Evolutionary conservation across 2,888 invertebrate genomes (phyloP).

Genomic region (Drosophila anomelani): DNA sequence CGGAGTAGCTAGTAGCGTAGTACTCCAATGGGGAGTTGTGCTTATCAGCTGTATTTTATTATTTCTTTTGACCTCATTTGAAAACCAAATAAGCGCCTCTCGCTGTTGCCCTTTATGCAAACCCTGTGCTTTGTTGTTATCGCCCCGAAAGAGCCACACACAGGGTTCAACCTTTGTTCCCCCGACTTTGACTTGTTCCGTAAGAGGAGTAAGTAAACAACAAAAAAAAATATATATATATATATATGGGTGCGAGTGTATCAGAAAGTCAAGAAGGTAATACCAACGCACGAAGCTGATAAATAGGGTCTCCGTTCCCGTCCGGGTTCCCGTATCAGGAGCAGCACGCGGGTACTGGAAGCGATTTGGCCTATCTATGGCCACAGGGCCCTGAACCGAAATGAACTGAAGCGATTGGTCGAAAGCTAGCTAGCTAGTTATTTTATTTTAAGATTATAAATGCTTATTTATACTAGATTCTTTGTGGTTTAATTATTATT

Average conservation of each 20-base stretch:
- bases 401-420: slow-evolving; percentile 28
- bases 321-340: slow-evolving; percentile 24
- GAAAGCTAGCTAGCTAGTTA: slow-evolving; percentile 11
- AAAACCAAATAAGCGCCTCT: slow-evolving; percentile 70
- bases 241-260: slow-evolving; percentile 10
- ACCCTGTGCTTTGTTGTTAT: slow-evolving; percentile 62
- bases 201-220: slow-evolving; percentile 33
- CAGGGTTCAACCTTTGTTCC: slow-evolving; percentile 55
- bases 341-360: slow-evolving; percentile 8
- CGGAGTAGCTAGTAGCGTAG: not conserved
- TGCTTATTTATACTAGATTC: not conserved
- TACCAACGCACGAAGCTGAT: slow-evolving; percentile 31
- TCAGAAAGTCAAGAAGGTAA: slow-evolving; percentile 44
- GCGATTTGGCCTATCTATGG: slow-evolving; percentile 37
- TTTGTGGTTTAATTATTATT: not conserved
- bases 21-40: slow-evolving; percentile 20
- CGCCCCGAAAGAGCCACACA: slow-evolving; percentile 32
- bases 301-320: slow-evolving; percentile 34
- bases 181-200: slow-evolving; percentile 9
- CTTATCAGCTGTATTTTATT: slow-evolving; percentile 54
- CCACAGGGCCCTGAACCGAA: slow-evolving; percentile 47
- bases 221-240: not conserved
- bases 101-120: slow-evolving; percentile 44
- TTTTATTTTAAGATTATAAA: not conserved
- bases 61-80: slow-evolving; percentile 80